These are phyloP conservation scores for Oconnorella tubifera DNA, from an alignment of 2,888 invertebrate species.

Conservation along the genomic window DNA sequence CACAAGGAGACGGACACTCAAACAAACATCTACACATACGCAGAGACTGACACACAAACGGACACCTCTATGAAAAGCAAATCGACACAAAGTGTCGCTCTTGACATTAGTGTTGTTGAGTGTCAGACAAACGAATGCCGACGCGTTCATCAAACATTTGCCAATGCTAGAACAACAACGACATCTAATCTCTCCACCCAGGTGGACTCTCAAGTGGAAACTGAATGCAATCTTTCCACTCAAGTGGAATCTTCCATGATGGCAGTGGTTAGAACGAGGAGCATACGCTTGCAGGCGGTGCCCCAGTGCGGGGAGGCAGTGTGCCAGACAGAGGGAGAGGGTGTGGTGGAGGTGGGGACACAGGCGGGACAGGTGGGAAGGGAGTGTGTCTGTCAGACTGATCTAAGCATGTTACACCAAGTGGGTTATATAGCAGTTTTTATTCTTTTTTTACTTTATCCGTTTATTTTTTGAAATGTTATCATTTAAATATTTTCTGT, in stretches of 20 bases:
- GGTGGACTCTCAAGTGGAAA: too few relatives aligned
- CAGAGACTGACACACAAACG: neutral
- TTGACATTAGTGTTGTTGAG: neutral
- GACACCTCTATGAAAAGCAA: too few relatives aligned
- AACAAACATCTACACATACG: neutral
- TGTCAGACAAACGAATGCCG: slow-evolving; percentile 4
- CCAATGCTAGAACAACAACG: neutral
- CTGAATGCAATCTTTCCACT: slow-evolving; percentile 14
- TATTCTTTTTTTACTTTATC: too few relatives aligned
- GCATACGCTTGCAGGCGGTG: slow-evolving; percentile 1
- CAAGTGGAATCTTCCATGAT: slow-evolving; percentile 8
- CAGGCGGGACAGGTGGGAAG: slow-evolving; percentile 9
- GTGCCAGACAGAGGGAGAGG: slow-evolving; percentile 16
- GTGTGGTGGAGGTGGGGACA: slow-evolving; percentile 3
- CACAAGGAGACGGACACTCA: neutral
- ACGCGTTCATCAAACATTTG: slow-evolving; percentile 7
- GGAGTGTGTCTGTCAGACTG: slow-evolving; percentile 18
- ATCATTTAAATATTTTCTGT: too few relatives aligned
- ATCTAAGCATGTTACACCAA: neutral
- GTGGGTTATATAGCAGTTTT: too few relatives aligned
- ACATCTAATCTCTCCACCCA: too few relatives aligned
- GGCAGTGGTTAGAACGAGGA: slow-evolving; percentile 9
- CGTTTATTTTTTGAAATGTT: too few relatives aligned
- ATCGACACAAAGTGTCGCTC: too few relatives aligned
- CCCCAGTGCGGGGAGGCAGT: neutral